These are phyloP conservation scores for Hedya salicella DNA, from an alignment of 2,888 invertebrate genomes.

Conservation along the genomic window DNA sequence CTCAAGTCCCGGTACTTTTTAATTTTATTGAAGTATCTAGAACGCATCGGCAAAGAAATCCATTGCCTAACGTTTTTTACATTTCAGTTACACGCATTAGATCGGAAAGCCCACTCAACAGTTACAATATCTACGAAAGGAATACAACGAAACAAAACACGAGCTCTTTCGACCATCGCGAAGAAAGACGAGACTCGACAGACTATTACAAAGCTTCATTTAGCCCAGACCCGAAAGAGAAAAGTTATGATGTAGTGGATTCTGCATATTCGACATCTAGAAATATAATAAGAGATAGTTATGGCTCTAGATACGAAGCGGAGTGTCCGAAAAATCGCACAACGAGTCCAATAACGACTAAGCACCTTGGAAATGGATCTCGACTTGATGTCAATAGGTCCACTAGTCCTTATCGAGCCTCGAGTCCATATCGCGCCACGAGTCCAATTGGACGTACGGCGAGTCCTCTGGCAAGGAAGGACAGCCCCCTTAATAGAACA, in stretches of 20 bases:
- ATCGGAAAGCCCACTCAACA: constrained; percentile 80
- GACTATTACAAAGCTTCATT: constrained; percentile 78
- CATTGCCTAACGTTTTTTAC: constrained; percentile 4
- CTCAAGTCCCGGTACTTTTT: constrained; percentile 78
- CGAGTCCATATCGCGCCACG: constrained; percentile 65
- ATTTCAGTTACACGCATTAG: constrained; percentile 76
- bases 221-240: constrained; percentile 73
- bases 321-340: constrained; percentile 79
- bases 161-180: constrained; percentile 75
- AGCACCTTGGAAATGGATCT: constrained; percentile 82
- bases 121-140: constrained; percentile 72
- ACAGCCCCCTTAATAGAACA: constrained; percentile 81
- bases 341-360: constrained; percentile 80
- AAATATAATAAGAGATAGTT: constrained; percentile 71
- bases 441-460: constrained; percentile 58
- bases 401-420: constrained; percentile 72
- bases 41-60: background rate
- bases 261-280: constrained; percentile 75
- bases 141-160: constrained; percentile 69
- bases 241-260: constrained; percentile 76
- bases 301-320: constrained; percentile 68
- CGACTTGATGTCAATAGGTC: constrained; percentile 78
- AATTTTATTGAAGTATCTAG: background rate
- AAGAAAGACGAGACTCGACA: constrained; percentile 73
- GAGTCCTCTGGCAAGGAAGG: constrained; percentile 83